Evolutionary conservation across 1,140 invertebrate genomes (phyloP).

Genomic region (Drosophila seguyi): DNA sequence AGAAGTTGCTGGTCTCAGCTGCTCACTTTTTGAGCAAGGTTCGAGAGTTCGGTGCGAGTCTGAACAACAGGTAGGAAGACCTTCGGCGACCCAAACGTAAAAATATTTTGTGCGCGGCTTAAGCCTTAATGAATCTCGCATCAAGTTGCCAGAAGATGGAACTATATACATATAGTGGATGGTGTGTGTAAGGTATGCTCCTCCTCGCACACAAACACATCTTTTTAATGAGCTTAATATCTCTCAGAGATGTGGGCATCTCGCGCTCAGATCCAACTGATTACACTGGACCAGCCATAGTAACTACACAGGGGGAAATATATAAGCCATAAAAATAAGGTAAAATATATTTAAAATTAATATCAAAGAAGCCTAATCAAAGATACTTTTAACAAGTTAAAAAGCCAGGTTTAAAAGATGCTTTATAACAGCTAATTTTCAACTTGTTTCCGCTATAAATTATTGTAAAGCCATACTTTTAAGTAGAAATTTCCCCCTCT

Average conservation of each 20-base stretch:
- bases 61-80: slow-evolving; percentile 75
- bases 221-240: slow-evolving; percentile 83
- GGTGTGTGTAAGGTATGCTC: background rate
- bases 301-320: slow-evolving; percentile 25
- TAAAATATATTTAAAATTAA: background rate
- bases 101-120: slow-evolving; percentile 69
- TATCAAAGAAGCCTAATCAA: background rate
- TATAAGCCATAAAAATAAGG: background rate
- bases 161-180: background rate
- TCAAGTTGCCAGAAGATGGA: slow-evolving; percentile 60
- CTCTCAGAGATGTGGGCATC: slow-evolving; percentile 72
- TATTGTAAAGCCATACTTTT: background rate
- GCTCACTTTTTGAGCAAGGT: slow-evolving; percentile 69
- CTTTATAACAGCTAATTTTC: no score
- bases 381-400: no score
- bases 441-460: background rate
- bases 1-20: slow-evolving; percentile 49
- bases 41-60: slow-evolving; percentile 20
- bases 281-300: slow-evolving; percentile 55
- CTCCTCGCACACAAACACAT: slow-evolving; percentile 41
- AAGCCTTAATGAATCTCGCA: slow-evolving; percentile 82
- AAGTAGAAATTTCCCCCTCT: background rate
- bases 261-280: slow-evolving; percentile 69
- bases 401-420: no score
- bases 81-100: slow-evolving; percentile 69